Evolutionary conservation across 2,113 vertebrate species (phyloP).

Genomic region (Crotalus horridus): DNA sequence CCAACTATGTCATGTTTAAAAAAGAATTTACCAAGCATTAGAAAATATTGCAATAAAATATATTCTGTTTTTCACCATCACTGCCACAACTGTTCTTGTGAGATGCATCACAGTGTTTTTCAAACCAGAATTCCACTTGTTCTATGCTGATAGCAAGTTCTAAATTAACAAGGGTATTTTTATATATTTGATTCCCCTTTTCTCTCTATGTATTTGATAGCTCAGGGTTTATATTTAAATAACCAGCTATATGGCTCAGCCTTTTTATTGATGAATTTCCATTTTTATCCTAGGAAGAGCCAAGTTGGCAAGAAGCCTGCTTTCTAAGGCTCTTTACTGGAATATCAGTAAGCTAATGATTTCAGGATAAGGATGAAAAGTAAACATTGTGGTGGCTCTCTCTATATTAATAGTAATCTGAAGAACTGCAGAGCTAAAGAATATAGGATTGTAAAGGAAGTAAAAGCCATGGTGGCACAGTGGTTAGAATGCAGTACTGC

Average conservation of each 20-base stretch:
- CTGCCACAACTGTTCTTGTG: background rate
- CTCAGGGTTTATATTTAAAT: background rate
- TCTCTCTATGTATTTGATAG: background rate
- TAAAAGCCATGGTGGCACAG: too few relatives aligned
- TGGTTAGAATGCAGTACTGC: too few relatives aligned
- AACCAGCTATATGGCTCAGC: background rate
- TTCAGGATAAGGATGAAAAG: background rate
- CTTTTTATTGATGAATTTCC: background rate
- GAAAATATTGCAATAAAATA: background rate
- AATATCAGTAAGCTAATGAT: background rate
- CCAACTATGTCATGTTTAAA: background rate
- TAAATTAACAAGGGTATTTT: background rate
- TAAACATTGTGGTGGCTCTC: background rate
- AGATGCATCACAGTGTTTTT: background rate
- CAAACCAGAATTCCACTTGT: background rate
- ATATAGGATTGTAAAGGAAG: background rate
- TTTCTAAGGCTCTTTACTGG: background rate
- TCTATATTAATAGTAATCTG: background rate
- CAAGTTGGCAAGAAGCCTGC: background rate
- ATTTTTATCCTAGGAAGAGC: background rate
- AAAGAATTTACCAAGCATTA: background rate
- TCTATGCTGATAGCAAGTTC: background rate
- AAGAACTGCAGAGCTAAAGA: background rate
- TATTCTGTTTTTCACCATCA: background rate
- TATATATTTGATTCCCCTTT: background rate